Percentiles rank a stretch among this genome's conserved stretches.
These are phyloP conservation scores for Drosophila anomalata DNA, from an alignment of 2,888 invertebrate genomes.

Conservation along the genomic window DNA sequence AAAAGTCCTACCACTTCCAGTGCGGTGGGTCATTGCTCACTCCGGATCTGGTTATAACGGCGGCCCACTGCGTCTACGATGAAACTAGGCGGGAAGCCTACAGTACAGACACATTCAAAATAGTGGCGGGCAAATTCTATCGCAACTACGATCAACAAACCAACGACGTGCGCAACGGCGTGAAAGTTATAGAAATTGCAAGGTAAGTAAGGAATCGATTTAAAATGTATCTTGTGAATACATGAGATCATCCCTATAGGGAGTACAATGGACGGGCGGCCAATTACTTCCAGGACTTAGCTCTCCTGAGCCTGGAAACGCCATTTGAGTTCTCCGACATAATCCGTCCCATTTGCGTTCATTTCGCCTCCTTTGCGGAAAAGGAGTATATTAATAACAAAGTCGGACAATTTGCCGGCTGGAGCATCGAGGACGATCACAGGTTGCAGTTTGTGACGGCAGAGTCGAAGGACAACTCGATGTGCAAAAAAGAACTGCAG, in stretches of 20 bases:
- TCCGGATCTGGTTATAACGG: conserved; percentile 66
- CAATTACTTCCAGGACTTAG: conserved; percentile 53
- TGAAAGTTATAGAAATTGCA: conserved; percentile 49
- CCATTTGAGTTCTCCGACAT: conserved; percentile 56
- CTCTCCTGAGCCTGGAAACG: conserved; percentile 46
- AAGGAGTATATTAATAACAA: conserved; percentile 57
- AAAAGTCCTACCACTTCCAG: conserved; percentile 52
- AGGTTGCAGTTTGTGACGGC: conserved; percentile 67
- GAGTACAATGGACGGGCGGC: conserved; percentile 48
- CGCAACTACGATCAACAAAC: conserved; percentile 45
- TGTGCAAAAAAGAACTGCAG: conserved; percentile 32
- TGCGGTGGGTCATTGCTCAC: conserved; percentile 66
- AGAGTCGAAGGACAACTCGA: conserved; percentile 47
- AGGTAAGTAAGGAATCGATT: conserved; percentile 35
- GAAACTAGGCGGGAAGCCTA: conserved; percentile 36
- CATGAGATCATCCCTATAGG: conserved; percentile 9
- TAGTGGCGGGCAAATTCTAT: conserved; percentile 61
- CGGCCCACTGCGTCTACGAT: conserved; percentile 67
- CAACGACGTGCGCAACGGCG: conserved; percentile 26
- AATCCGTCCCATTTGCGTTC: conserved; percentile 64
- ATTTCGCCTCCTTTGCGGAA: conserved; percentile 45
- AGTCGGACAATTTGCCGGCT: conserved; percentile 61
- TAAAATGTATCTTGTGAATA: background rate
- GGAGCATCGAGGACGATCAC: conserved; percentile 56
- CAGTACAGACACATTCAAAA: conserved; percentile 39